Evolutionary conservation across 23 tunicate genomes (phyloP).

Genomic region (Phallusia fumigata): DNA sequence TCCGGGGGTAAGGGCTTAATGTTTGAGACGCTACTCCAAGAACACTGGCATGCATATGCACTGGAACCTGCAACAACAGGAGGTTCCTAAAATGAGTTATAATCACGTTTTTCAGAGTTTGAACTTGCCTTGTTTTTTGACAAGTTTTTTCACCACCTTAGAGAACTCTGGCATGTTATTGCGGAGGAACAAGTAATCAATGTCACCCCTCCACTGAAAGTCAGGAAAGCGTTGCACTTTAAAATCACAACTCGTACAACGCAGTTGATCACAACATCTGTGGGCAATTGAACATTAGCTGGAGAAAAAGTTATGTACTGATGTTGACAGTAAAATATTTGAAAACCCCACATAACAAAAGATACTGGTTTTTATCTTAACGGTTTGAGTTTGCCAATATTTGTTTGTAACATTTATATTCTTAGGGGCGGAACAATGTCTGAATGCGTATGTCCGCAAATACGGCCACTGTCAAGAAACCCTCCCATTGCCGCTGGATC

Average conservation of each 20-base stretch:
- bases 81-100: neutral
- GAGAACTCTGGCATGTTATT: slow-evolving; percentile 82
- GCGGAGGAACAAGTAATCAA: slow-evolving; percentile 74
- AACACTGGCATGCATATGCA: slow-evolving; percentile 86
- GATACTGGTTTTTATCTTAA: no score
- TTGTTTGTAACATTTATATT: no score
- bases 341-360: no score
- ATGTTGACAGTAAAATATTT: no score
- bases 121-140: slow-evolving; percentile 34
- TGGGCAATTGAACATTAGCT: neutral
- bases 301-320: no score
- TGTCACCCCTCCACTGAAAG: slow-evolving; percentile 37
- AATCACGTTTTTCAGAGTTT: neutral
- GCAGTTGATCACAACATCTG: slow-evolving; percentile 60
- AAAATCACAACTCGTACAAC: slow-evolving; percentile 85
- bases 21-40: slow-evolving; percentile 52
- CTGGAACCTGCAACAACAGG: slow-evolving; percentile 25
- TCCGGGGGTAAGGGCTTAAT: slow-evolving; percentile 7
- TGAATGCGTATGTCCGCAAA: no score
- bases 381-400: no score
- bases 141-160: slow-evolving; percentile 29
- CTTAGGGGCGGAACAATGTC: no score
- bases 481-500: no score
- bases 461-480: no score
- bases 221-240: slow-evolving; percentile 57